A percentile compares a stretch with the other conserved stretches of the same genome.
Evolutionary conservation across 35 echinoderm and acorn worm genomes (phyloP).

Genomic region (Amphiura filiformis): DNA sequence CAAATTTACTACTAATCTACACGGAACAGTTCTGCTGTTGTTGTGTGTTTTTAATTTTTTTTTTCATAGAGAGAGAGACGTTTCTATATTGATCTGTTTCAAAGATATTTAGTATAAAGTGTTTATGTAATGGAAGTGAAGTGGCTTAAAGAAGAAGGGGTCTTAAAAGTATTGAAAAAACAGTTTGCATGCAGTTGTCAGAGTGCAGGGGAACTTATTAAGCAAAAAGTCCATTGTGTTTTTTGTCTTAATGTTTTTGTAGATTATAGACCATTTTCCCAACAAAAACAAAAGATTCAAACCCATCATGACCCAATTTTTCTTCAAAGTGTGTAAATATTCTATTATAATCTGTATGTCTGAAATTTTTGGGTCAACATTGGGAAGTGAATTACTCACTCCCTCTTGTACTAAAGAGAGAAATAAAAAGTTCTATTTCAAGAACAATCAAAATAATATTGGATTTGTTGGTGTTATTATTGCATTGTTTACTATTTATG

Average conservation of each 20-base stretch:
- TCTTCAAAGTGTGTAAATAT: conserved; percentile 11
- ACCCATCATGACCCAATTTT: not conserved
- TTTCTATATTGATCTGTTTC: too few relatives aligned
- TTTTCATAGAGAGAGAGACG: not conserved
- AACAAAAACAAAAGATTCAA: conserved; percentile 1
- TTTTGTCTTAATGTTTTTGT: conserved; percentile 14
- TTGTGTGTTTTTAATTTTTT: not conserved
- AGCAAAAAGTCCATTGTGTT: not conserved
- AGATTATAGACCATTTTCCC: not conserved
- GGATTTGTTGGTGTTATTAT: too few relatives aligned
- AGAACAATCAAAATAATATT: not conserved
- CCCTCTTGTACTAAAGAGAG: conserved; percentile 13
- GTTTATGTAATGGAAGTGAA: not conserved
- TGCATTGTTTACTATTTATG: not conserved
- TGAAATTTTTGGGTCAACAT: conserved; percentile 7
- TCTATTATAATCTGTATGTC: not conserved
- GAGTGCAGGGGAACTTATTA: conserved; percentile 9
- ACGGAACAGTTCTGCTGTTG: not conserved
- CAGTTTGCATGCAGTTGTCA: not conserved
- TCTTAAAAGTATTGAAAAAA: not conserved
- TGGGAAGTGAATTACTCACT: not conserved
- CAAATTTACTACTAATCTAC: not conserved
- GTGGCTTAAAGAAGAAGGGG: not conserved
- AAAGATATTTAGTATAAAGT: too few relatives aligned
- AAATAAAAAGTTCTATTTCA: conserved; percentile 12